These are phyloP conservation scores for Aricia agestis DNA, from an alignment of 1,140 invertebrate genomes.

Conservation along the genomic window DNA sequence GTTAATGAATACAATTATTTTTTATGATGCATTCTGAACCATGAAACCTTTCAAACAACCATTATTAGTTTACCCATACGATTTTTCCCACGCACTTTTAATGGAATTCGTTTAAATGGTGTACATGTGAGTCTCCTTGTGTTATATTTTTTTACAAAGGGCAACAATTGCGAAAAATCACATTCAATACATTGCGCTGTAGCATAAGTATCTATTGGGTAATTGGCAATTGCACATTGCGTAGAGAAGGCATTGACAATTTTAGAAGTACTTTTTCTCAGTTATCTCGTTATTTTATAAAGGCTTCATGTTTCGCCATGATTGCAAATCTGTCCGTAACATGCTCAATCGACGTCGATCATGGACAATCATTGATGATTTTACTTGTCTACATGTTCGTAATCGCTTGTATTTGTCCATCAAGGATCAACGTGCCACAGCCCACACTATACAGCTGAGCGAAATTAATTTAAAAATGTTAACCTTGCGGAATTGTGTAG, in stretches of 20 bases:
- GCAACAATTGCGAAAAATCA: neutral
- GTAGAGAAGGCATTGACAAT: too few relatives aligned
- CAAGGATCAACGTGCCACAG: too few relatives aligned
- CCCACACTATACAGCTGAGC: too few relatives aligned
- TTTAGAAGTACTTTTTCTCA: too few relatives aligned
- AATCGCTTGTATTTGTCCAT: too few relatives aligned
- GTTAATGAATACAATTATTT: too few relatives aligned
- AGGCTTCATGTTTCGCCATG: too few relatives aligned
- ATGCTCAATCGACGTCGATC: too few relatives aligned
- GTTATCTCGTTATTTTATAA: too few relatives aligned
- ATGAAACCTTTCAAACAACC: neutral
- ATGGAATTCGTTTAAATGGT: constrained; percentile 1
- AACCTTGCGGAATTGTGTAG: neutral
- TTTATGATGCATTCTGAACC: neutral
- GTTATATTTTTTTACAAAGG: constrained; percentile 1
- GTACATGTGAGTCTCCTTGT: constrained; percentile 2
- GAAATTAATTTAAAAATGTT: neutral
- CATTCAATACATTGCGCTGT: neutral
- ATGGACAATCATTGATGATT: too few relatives aligned
- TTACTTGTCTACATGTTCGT: too few relatives aligned
- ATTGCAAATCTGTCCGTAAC: too few relatives aligned
- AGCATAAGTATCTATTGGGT: neutral
- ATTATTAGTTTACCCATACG: neutral
- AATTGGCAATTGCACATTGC: neutral
- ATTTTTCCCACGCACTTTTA: neutral